Percentiles rank a stretch among this genome's conserved stretches.
phyloP scores from a whole-genome alignment of 1,140 invertebrate species.

The Hycleus phaleratus region DNA sequence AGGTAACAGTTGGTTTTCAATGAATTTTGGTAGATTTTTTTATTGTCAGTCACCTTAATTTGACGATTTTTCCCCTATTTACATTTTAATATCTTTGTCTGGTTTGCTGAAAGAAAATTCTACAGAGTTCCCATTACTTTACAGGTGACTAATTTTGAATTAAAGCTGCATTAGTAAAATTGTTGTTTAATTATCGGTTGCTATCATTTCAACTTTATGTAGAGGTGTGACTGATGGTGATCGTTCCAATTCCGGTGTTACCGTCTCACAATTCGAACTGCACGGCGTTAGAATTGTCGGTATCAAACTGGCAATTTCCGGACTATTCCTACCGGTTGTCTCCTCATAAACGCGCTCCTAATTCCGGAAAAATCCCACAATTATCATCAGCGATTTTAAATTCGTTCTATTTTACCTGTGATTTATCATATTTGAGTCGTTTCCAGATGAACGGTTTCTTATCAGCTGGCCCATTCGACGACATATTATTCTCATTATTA shows the following conservation, averaged over 20 bases:
- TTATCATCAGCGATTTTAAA: neutral
- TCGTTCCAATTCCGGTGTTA: slow-evolving; percentile 41
- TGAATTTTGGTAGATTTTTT: slow-evolving; percentile 6
- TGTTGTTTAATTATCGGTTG: slow-evolving; percentile 37
- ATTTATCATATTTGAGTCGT: slow-evolving; percentile 62
- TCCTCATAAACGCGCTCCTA: slow-evolving; percentile 48
- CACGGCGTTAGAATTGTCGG: slow-evolving; percentile 44
- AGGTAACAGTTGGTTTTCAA: slow-evolving; percentile 1
- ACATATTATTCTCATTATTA: slow-evolving; percentile 27
- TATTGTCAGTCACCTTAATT: slow-evolving; percentile 40
- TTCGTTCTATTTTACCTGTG: slow-evolving; percentile 45
- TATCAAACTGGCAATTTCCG: slow-evolving; percentile 49
- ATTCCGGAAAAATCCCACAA: neutral
- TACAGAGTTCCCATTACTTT: neutral
- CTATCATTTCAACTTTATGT: slow-evolving; percentile 46
- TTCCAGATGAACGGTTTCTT: slow-evolving; percentile 61
- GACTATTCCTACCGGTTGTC: slow-evolving; percentile 47
- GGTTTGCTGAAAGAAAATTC: slow-evolving; percentile 2
- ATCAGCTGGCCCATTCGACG: slow-evolving; percentile 41
- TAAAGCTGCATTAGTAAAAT: neutral
- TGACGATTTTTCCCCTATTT: slow-evolving; percentile 24
- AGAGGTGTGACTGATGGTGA: slow-evolving; percentile 43
- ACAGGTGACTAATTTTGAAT: slow-evolving; percentile 1
- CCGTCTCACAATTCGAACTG: slow-evolving; percentile 40
- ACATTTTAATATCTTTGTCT: slow-evolving; percentile 6